These are phyloP conservation scores for Oscheius sp. DNA, from an alignment of 1,140 invertebrate genomes.

Conservation along the genomic window DNA sequence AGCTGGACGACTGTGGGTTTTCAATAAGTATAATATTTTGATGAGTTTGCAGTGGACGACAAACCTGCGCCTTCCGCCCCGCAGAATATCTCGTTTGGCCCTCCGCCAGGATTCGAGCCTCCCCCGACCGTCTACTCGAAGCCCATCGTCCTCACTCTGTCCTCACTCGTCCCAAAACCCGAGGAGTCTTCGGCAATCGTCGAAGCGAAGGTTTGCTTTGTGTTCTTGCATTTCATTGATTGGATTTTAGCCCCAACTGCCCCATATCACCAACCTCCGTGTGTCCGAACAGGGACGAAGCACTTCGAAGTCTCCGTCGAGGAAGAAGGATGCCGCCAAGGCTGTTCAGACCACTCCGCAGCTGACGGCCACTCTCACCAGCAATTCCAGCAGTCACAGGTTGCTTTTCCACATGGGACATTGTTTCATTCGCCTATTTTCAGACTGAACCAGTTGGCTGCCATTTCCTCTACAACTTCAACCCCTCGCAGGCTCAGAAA, in stretches of 20 bases:
- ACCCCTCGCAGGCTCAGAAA: slow-evolving; percentile 18
- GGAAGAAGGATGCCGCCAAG: neutral
- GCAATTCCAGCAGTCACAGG: neutral
- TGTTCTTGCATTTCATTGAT: neutral
- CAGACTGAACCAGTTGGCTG: slow-evolving; percentile 25
- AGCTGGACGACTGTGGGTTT: slow-evolving; percentile 31
- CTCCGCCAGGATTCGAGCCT: slow-evolving; percentile 14
- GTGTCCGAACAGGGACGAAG: neutral
- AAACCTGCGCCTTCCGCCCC: neutral
- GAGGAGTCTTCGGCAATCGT: neutral
- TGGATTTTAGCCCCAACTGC: neutral
- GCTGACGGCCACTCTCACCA: neutral
- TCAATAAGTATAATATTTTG: neutral
- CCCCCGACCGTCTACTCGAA: neutral
- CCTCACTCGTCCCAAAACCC: neutral
- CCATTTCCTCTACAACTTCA: slow-evolving; percentile 16
- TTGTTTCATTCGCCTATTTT: neutral
- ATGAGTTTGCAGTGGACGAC: slow-evolving; percentile 2
- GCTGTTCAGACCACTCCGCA: neutral
- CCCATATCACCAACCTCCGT: neutral
- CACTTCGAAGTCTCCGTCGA: neutral
- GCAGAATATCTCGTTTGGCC: slow-evolving; percentile 6
- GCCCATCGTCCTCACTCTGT: neutral
- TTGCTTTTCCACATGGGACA: neutral
- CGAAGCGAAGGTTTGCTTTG: neutral